phyloP scores from a whole-genome alignment of 2,797 vertebrate genomes.

The Thripadectes ignobilis region DNA sequence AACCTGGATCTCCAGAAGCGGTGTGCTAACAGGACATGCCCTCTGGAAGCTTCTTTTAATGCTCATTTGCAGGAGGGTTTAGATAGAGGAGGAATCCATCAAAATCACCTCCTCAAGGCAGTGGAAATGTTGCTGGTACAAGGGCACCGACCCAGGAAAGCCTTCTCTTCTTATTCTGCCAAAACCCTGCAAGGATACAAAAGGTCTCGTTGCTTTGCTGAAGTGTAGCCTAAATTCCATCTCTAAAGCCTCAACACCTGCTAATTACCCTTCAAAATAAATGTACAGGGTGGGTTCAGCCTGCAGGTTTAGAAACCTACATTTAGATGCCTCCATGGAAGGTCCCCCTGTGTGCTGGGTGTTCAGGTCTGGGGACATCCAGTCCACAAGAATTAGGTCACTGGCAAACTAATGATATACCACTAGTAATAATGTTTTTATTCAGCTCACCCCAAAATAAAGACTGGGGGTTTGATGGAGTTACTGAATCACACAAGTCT shows the following conservation, averaged over 20 bases:
- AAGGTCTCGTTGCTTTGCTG: neutral
- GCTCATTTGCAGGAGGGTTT: conserved; percentile 28
- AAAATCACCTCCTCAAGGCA: conserved; percentile 19
- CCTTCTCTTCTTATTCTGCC: neutral
- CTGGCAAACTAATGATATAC: neutral
- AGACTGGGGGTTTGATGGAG: accelerated
- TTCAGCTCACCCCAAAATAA: neutral
- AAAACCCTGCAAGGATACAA: neutral
- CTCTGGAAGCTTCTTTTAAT: conserved; percentile 39
- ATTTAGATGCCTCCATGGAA: neutral
- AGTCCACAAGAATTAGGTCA: neutral
- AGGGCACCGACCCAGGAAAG: neutral
- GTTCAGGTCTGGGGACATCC: neutral
- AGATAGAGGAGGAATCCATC: conserved; percentile 18
- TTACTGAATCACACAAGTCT: neutral
- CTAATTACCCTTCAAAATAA: neutral
- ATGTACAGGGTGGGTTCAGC: neutral
- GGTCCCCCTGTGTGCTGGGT: too few species aligned
- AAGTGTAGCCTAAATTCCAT: neutral
- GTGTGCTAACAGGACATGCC: neutral
- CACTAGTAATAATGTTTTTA: neutral
- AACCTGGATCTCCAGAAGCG: neutral
- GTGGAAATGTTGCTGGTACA: conserved; percentile 19
- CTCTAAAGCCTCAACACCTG: neutral
- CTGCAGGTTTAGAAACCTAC: neutral